Conservation (phyloP, 2,888 invertebrate genomes). For the Glaucopsyche alexis region DNA sequence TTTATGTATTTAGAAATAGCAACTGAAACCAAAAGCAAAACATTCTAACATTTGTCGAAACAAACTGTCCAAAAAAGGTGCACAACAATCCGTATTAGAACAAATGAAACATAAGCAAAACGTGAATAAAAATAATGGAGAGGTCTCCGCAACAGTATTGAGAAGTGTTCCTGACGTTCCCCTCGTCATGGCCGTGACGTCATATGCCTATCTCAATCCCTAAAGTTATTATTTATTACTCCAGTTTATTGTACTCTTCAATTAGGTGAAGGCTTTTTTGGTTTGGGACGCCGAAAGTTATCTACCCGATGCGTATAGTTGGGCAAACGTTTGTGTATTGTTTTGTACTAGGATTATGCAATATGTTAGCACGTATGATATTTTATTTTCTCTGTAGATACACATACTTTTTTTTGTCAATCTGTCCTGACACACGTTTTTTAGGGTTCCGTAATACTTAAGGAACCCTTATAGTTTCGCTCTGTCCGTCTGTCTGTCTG, state of each 20-base stretch:
- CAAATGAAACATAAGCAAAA: slow-evolving; percentile 23
- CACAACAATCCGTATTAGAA: not conserved
- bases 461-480: no score
- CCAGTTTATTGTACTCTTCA: slow-evolving; percentile 18
- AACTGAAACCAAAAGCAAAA: not conserved
- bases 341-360: not conserved
- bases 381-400: no score
- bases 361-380: no score
- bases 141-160: slow-evolving; percentile 28
- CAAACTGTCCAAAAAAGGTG: slow-evolving; percentile 2
- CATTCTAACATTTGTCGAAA: not conserved
- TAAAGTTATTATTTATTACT: slow-evolving; percentile 29
- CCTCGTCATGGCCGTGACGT: slow-evolving; percentile 41
- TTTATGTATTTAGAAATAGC: not conserved
- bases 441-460: no score
- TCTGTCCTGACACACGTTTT: no score
- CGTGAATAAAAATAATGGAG: slow-evolving; percentile 22
- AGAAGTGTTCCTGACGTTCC: slow-evolving; percentile 39
- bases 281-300: not conserved
- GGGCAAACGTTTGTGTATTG: not conserved
- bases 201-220: slow-evolving; percentile 36
- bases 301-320: not conserved
- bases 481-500: no score
- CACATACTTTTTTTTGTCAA: no score
- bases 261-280: slow-evolving; percentile 19